Conservation (phyloP, 2,888 invertebrate species). For the Tridacna gigas region DNA sequence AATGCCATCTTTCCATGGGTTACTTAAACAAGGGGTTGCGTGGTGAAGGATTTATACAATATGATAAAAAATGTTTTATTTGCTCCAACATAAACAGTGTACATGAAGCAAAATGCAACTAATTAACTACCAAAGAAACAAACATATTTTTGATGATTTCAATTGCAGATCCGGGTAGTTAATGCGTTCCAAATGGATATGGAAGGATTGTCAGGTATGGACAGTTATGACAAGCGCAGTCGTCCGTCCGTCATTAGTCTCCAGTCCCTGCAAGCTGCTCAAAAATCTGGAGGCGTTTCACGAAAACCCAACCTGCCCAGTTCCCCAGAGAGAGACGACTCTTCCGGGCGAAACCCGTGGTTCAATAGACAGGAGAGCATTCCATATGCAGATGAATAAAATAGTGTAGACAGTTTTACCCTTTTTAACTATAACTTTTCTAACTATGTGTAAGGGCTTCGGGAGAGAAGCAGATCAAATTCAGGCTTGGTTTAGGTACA, state of each 20-base stretch:
- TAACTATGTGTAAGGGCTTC: too few relatives aligned
- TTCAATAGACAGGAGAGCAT: constrained; percentile 81
- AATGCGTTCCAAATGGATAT: constrained; percentile 94
- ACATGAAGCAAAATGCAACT: too few relatives aligned
- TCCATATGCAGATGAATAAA: constrained; percentile 81
- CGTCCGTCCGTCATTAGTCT: constrained; percentile 84
- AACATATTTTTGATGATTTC: constrained; percentile 28
- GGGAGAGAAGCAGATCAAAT: too few relatives aligned
- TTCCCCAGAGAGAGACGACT: constrained; percentile 80
- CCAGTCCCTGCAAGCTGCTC: constrained; percentile 79
- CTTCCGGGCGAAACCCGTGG: constrained; percentile 69
- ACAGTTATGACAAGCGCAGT: constrained; percentile 86
- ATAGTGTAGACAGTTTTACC: background rate
- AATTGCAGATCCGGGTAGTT: constrained; percentile 98
- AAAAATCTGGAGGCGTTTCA: constrained; percentile 72
- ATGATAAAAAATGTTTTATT: too few relatives aligned
- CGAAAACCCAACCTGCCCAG: constrained; percentile 79
- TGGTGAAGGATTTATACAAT: too few relatives aligned
- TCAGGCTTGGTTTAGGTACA: too few relatives aligned
- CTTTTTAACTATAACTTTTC: too few relatives aligned
- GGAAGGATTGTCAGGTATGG: constrained; percentile 83
- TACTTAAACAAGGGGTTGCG: too few relatives aligned
- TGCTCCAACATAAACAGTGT: too few relatives aligned
- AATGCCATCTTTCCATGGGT: too few relatives aligned
- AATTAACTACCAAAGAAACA: too few relatives aligned